Evolutionary conservation across 2,113 vertebrate genomes (phyloP).

Genomic region (Lichenostomus cassidix): DNA sequence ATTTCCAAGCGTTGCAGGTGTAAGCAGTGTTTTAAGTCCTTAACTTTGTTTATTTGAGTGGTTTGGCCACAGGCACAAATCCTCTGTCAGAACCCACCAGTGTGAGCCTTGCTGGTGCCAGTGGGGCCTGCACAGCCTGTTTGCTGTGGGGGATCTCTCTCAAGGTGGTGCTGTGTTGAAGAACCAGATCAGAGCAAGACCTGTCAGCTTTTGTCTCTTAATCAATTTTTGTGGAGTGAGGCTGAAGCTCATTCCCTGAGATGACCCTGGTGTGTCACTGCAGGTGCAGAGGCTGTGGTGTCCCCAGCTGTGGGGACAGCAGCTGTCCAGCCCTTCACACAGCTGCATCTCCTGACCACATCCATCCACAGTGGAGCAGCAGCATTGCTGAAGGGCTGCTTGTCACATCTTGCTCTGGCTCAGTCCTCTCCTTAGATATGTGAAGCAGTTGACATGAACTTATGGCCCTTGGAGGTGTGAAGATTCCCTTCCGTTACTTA

Average conservation of each 20-base stretch:
- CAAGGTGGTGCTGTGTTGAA: rapidly evolving
- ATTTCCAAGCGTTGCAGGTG: not conserved
- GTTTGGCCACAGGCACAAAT: not conserved
- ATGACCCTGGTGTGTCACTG: not conserved
- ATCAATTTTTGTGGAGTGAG: not conserved
- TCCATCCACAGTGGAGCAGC: not conserved
- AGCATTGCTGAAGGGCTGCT: not conserved
- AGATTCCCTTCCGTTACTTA: not conserved
- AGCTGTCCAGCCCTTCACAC: not conserved
- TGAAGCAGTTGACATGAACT: not conserved
- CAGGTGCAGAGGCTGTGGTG: not conserved
- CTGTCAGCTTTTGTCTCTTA: not conserved
- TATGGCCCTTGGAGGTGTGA: not conserved
- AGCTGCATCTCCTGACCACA: not conserved
- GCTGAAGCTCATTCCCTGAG: not conserved
- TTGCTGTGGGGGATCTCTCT: not conserved
- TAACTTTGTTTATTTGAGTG: not conserved
- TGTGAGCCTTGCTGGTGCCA: not conserved
- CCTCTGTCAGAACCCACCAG: not conserved
- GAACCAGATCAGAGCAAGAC: not conserved
- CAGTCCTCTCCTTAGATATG: not conserved
- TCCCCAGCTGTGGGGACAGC: not conserved
- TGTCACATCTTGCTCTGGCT: not conserved
- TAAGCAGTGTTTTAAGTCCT: not conserved
- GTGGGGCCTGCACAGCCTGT: rapidly evolving